These are phyloP conservation scores for Tachuris rubrigastra DNA, from an alignment of 2,113 vertebrate species.

Conservation along the genomic window DNA sequence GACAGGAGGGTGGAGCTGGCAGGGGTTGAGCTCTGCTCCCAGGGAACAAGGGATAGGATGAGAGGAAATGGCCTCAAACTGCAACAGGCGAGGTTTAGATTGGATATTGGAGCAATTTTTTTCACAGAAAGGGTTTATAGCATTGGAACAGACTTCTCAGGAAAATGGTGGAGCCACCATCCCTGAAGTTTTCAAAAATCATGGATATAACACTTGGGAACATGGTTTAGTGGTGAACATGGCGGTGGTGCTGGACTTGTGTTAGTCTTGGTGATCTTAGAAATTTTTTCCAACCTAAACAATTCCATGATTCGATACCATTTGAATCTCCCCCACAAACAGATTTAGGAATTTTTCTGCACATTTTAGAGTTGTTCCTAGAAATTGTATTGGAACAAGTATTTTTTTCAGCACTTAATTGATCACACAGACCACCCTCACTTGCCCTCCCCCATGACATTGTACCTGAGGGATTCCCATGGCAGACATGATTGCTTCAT, in stretches of 20 bases:
- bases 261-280: not conserved
- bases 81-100: not conserved
- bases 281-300: not conserved
- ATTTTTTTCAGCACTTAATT: not conserved
- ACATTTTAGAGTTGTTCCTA: not conserved
- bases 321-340: not conserved
- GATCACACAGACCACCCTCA: not conserved
- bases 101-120: not conserved
- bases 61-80: not conserved
- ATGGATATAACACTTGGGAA: not conserved
- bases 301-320: not conserved
- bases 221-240: not conserved
- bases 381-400: not conserved
- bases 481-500: slow-evolving; percentile 86
- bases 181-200: not conserved
- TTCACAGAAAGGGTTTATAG: not conserved
- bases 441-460: not conserved
- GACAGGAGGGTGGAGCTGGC: not conserved
- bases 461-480: slow-evolving; percentile 85
- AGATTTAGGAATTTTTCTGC: not conserved
- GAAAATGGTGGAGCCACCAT: not conserved
- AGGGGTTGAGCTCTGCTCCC: not conserved
- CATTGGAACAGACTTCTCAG: not conserved
- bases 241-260: not conserved
- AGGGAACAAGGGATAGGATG: not conserved